Conservation (phyloP, 1,140 invertebrate genomes). For the Phymastichus coffea region DNA sequence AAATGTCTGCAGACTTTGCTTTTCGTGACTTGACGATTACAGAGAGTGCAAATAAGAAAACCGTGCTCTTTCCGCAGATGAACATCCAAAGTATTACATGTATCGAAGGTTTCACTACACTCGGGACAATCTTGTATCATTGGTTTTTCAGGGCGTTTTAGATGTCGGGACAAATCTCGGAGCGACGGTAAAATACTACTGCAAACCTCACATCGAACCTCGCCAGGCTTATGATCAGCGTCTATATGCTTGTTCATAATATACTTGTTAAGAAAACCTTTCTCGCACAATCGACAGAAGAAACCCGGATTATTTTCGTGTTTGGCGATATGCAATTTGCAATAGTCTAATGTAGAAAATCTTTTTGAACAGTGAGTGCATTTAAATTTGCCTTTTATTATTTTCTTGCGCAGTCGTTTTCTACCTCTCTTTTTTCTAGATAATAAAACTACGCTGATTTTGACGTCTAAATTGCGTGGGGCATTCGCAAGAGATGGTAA, state of each 20-base stretch:
- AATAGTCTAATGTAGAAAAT: slow-evolving; percentile 42
- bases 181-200: slow-evolving; percentile 24
- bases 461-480: slow-evolving; percentile 2
- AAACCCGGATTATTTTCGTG: slow-evolving; percentile 44
- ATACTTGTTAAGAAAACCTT: slow-evolving; percentile 39
- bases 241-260: slow-evolving; percentile 46
- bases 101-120: slow-evolving; percentile 28
- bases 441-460: background rate
- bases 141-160: slow-evolving; percentile 11
- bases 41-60: slow-evolving; percentile 32
- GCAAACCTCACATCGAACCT: slow-evolving; percentile 35
- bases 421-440: background rate
- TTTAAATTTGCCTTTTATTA: slow-evolving; percentile 34
- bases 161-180: slow-evolving; percentile 28
- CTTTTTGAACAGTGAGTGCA: slow-evolving; percentile 48
- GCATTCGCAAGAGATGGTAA: background rate
- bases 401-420: slow-evolving; percentile 26
- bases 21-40: slow-evolving; percentile 31
- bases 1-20: slow-evolving; percentile 33
- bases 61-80: slow-evolving; percentile 36
- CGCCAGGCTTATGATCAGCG: slow-evolving; percentile 36
- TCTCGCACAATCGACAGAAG: slow-evolving; percentile 42
- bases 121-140: slow-evolving; percentile 30
- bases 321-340: slow-evolving; percentile 46
- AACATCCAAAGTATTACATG: slow-evolving; percentile 26